Evolutionary conservation across 2,113 vertebrate species (phyloP), one percentile per base, ranked within the genome.

Genomic region (Xiphorhynchus elegans): DNA sequence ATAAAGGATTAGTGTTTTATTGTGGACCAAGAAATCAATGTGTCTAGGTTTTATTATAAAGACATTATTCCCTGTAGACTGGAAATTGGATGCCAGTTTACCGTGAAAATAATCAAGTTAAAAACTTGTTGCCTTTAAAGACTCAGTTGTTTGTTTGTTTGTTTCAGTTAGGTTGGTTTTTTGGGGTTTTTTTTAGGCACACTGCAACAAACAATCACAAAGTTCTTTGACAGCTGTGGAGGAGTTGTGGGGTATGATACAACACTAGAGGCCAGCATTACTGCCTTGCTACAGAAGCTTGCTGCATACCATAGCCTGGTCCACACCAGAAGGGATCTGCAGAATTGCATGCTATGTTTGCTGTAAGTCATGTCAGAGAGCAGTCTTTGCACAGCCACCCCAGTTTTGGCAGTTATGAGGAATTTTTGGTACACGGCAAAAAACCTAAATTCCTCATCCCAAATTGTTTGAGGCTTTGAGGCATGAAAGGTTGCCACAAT

Each of bases 401-500:
- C 29, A 35, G 18, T 46, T 77, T 10, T 13, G 62, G 46, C 8
- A 70, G 28, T 46, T 73, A n/a, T 29, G n/a, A 83, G 63, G 50
- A 74, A 13, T 6, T 89, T 82, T 44, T 74, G 17, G 58, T 18
- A 62, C 7, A 50, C 12, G 50, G n/a, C 19, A 26, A 66, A 75
- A 23, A 29, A 20, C 4, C 13, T 19, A 23, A 44, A 63, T 13
- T 69, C 15, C 60, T 53, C 18, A 79, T 28, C 31, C 28, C 2
- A 3, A 66, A 68, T 8, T 70, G 20, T 49, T 7, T 23, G 47
- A 47, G 55, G 10, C 17, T 86, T 13, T 25, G 25, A 73, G 59
- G 31, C 0, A 0, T 14, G 56, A 47, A 87, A 66, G 24, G 18
- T 11, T 93, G 55, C 46, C 7, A 4, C 24, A 64, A 46, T 39